Evolutionary conservation across 2,888 invertebrate genomes (phyloP).

Genomic region (Eupeodes latifasciatus): DNA sequence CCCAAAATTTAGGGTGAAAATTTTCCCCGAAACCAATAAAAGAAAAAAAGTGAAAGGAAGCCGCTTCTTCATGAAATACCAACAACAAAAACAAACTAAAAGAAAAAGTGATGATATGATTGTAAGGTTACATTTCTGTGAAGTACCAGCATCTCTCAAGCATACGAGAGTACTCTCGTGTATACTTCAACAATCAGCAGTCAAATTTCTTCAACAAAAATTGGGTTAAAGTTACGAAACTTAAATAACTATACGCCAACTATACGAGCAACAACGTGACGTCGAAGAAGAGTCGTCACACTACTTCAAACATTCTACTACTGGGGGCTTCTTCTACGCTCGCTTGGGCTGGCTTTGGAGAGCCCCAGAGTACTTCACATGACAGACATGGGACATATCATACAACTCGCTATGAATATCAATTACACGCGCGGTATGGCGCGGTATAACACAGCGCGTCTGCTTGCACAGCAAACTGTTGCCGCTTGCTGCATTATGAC

Average conservation of each 20-base stretch:
- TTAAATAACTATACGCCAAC: conserved; percentile 1
- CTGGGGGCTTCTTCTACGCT: conserved; percentile 13
- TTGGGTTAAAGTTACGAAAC: conserved; percentile 60
- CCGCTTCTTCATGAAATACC: conserved; percentile 44
- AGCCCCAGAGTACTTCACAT: conserved; percentile 51
- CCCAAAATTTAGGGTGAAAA: conserved; percentile 48
- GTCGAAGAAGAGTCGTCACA: conserved; percentile 21
- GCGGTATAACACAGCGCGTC: conserved; percentile 31
- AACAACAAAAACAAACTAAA: conserved; percentile 1
- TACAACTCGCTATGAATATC: conserved; percentile 70
- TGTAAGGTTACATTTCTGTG: not conserved
- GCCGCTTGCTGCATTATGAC: conserved; percentile 60
- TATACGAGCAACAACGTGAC: not conserved
- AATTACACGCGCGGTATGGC: conserved; percentile 59
- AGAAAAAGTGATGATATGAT: conserved; percentile 42
- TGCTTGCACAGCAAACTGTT: conserved; percentile 73
- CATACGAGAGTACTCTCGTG: not conserved
- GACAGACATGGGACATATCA: conserved; percentile 59
- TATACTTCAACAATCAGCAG: conserved; percentile 42
- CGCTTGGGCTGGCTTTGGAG: conserved; percentile 41
- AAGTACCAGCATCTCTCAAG: conserved; percentile 43
- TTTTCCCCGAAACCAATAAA: conserved; percentile 39
- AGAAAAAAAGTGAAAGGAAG: conserved; percentile 49
- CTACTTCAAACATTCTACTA: conserved; percentile 53
- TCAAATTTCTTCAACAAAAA: conserved; percentile 35